A percentile compares a stretch with the other conserved stretches of the same genome.
Conservation (phyloP, 2,113 vertebrate genomes). For the Campylomormyrus tamandua region DNA sequence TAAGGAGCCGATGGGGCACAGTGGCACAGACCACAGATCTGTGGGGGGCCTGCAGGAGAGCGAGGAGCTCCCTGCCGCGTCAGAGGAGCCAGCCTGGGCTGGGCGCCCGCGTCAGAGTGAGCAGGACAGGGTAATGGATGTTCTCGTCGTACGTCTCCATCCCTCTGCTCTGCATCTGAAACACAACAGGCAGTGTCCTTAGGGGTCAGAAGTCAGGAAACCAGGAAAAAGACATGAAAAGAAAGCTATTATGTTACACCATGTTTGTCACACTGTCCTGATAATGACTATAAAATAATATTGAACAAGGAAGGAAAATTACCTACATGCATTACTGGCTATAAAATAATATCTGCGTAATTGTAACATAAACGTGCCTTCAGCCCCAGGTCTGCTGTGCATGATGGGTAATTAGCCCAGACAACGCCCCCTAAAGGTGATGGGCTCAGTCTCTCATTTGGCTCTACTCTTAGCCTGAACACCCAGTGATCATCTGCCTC, state of each 20-base stretch:
- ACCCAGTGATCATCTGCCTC: neutral
- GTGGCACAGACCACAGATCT: conserved; percentile 31
- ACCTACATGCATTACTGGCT: neutral
- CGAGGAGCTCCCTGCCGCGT: conserved; percentile 9
- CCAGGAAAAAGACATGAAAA: neutral
- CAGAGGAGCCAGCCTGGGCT: conserved; percentile 26
- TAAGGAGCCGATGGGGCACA: conserved; percentile 34
- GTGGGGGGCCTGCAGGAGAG: conserved; percentile 8
- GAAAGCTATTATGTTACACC: neutral
- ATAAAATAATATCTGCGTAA: neutral
- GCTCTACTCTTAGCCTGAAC: neutral
- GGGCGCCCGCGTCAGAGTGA: conserved; percentile 70
- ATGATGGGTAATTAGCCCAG: neutral
- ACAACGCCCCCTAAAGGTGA: neutral
- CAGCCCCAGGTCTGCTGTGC: neutral
- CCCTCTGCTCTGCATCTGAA: conserved; percentile 84
- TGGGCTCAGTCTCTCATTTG: neutral
- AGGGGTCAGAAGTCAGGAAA: neutral
- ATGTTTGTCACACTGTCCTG: neutral
- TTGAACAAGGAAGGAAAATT: neutral
- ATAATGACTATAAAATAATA: neutral
- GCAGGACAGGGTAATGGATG: conserved; percentile 87
- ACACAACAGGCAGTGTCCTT: conserved; percentile 32
- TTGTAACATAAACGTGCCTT: neutral
- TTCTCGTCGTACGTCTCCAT: conserved; percentile 82